Percentiles rank a stretch among this genome's conserved stretches.
Evolutionary conservation across 2,888 invertebrate genomes (phyloP).

Genomic region (Cryptocephalus primarius): DNA sequence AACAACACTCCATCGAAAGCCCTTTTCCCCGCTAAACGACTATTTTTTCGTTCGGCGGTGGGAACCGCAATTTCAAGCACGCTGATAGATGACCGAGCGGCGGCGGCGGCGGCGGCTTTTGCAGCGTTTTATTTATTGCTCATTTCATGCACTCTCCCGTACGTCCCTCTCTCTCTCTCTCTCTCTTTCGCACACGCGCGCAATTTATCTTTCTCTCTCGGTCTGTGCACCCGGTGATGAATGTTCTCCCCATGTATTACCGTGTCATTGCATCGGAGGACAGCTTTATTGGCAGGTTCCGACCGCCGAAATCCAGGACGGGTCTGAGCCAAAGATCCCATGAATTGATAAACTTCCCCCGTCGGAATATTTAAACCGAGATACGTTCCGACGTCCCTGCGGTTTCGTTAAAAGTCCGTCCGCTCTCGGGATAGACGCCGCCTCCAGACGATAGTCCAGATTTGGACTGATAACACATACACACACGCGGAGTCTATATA

Average conservation of each 20-base stretch:
- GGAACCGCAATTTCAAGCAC: not conserved
- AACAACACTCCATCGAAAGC: not conserved
- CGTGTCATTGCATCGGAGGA: constrained; percentile 25
- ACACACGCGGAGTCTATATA: no score
- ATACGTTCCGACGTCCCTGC: no score
- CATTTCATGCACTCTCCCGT: not conserved
- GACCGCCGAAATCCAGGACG: constrained; percentile 11
- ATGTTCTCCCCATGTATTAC: constrained; percentile 2
- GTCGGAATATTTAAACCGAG: no score
- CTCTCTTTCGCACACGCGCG: not conserved
- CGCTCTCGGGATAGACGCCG: no score
- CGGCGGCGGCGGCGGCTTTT: not conserved
- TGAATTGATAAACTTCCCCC: no score
- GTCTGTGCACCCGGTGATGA: not conserved
- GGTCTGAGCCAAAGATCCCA: no score
- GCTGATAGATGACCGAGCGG: not conserved
- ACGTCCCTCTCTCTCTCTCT: not conserved
- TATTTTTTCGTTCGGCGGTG: no score
- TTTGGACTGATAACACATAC: no score
- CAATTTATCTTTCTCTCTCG: no score
- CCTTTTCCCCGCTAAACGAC: no score
- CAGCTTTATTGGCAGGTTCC: constrained; percentile 32
- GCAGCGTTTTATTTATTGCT: not conserved
- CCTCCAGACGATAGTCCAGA: no score
- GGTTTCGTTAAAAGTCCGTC: no score